phyloP scores from a whole-genome alignment of 2,888 invertebrate genomes.

The Brachyopa scutellaris region DNA sequence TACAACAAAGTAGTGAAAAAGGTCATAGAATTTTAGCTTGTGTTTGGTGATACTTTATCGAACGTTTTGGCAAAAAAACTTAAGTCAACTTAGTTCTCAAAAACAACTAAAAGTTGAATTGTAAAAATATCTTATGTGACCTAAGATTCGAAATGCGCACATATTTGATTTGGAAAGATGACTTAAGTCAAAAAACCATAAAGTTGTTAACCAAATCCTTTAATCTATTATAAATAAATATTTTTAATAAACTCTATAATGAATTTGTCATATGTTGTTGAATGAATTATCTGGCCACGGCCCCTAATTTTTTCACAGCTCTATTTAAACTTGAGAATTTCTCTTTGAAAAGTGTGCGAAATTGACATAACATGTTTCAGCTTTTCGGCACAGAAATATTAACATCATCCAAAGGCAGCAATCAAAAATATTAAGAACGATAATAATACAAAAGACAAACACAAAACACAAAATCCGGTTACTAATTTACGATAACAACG shows the following conservation, averaged over 20 bases:
- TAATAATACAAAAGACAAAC: no score
- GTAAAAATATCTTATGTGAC: conserved; percentile 12
- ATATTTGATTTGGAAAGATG: conserved; percentile 11
- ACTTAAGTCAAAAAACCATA: not conserved
- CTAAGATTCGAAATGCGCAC: not conserved
- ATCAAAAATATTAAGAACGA: no score
- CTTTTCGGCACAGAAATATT: not conserved
- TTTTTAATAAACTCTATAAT: not conserved
- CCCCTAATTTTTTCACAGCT: not conserved
- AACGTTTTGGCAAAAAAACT: conserved; percentile 7
- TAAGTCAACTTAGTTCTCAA: conserved; percentile 2
- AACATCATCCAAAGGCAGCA: no score
- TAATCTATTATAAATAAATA: not conserved
- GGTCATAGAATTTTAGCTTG: not conserved
- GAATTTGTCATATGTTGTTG: not conserved
- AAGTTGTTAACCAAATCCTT: not conserved
- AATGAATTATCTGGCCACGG: not conserved
- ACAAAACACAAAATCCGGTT: no score
- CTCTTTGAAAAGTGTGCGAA: not conserved
- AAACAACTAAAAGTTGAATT: conserved; percentile 3
- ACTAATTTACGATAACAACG: no score
- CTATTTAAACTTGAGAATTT: not conserved
- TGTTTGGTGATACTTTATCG: not conserved
- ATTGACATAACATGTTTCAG: not conserved
- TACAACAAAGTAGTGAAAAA: not conserved